Base-by-base conservation (phyloP, 2,888 invertebrate genomes). In the Macaria liturata region DNA sequence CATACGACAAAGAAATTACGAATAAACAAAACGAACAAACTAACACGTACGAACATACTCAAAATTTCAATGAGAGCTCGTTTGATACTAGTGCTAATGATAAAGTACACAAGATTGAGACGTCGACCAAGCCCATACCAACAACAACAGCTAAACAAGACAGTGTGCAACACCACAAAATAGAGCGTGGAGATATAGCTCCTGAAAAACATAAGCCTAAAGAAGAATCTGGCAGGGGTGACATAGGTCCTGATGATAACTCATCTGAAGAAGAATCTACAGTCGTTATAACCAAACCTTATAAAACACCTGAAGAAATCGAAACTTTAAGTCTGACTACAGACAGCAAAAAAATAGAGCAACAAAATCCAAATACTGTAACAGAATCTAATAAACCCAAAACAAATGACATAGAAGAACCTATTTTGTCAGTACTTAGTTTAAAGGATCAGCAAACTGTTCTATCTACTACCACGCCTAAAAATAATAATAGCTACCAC, bases 171-270 rank as follows among this genome's bases (percentile, higher is more conserved):
- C 46, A 65, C 8, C 52, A 61, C 51, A 71, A 77, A 37, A 46
- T 68, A 52, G 76, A 74, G 20, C 72, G 76, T 9, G 76, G 74
- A n/a, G 76, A 76, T 61, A 74, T 76, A 51, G 67, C 67, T 6
- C 51, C 55, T 37, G 55, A 60, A 43, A 49, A 49, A 46, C 37
- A 4, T 8, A 39, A n/a, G 5, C 46, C 51, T 42, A 44, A 46
- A 34, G 59, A 60, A 45, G 74, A 76, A 34, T 34, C 67, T 53
- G 80, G 77, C 3, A 74, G 78, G 8, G 78, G 77, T 37, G 78
- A 79, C 65, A 76, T 79, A 48, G 68, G 69, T 5, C 62, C 74
- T 37, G 77, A 20, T 20, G 20, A 78, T 46, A 74, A 71, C 44
- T 47, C 49, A 46, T 32, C 39, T 42, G 62, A 58, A 4, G 64